These are phyloP conservation scores for Aelia acuminata DNA, from an alignment of 2,888 invertebrate species.

Conservation along the genomic window DNA sequence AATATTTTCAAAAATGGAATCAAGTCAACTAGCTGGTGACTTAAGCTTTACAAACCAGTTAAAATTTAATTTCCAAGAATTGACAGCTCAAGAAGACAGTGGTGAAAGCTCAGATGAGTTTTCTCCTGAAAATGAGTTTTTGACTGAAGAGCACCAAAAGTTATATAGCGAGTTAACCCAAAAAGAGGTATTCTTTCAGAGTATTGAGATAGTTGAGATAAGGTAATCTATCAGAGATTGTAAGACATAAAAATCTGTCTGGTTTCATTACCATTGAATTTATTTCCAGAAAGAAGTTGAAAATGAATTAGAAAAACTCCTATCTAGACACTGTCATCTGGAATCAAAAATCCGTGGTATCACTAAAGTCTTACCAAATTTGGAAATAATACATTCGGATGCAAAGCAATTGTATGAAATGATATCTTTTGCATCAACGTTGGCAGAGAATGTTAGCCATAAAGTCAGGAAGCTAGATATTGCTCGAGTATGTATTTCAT, in stretches of 20 bases:
- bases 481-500: slow-evolving; percentile 80
- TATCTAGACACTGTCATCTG: slow-evolving; percentile 82
- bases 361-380: slow-evolving; percentile 84
- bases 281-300: slow-evolving; percentile 77
- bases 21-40: background rate
- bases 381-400: slow-evolving; percentile 84
- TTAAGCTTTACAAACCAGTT: background rate
- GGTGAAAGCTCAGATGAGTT: slow-evolving; percentile 52
- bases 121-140: slow-evolving; percentile 50
- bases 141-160: slow-evolving; percentile 47
- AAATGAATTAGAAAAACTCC: slow-evolving; percentile 78
- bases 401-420: slow-evolving; percentile 86
- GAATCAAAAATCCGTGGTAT: slow-evolving; percentile 86
- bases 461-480: slow-evolving; percentile 95
- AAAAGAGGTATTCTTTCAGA: slow-evolving; percentile 54
- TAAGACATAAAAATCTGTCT: background rate
- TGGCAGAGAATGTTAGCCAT: slow-evolving; percentile 94
- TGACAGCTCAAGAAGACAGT: slow-evolving; percentile 2
- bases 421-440: slow-evolving; percentile 87
- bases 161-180: slow-evolving; percentile 39
- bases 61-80: background rate
- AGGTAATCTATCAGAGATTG: background rate
- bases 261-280: background rate
- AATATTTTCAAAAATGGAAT: slow-evolving; percentile 23
- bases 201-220: too few species aligned